Percentiles rank a stretch among this genome's conserved stretches.
Evolutionary conservation across 2,113 vertebrate genomes (phyloP).

Genomic region (Dryoscopus gambensis): DNA sequence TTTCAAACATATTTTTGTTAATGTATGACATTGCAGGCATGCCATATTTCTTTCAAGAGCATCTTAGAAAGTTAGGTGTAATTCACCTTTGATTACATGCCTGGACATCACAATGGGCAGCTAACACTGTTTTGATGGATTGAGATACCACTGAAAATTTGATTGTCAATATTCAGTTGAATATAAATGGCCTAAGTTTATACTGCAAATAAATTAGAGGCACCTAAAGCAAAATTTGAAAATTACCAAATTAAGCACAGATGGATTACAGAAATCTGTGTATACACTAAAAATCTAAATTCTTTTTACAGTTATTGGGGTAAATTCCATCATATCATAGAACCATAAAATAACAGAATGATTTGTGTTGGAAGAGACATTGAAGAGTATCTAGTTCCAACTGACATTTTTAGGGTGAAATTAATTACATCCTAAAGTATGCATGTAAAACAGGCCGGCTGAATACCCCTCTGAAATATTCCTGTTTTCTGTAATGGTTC

Average conservation of each 20-base stretch:
- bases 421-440: background rate
- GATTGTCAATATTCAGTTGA: background rate
- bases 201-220: background rate
- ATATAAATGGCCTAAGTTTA: background rate
- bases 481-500: background rate
- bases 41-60: background rate
- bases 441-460: background rate
- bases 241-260: background rate
- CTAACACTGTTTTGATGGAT: background rate
- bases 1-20: background rate
- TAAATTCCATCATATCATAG: background rate
- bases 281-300: background rate
- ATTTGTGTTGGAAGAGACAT: background rate
- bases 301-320: background rate
- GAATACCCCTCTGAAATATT: background rate
- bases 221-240: background rate
- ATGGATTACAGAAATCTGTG: background rate
- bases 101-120: background rate
- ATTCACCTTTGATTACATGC: background rate
- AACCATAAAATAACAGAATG: background rate
- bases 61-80: background rate
- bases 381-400: background rate
- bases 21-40: background rate
- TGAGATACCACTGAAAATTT: background rate
- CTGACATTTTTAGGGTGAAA: background rate